Conservation (phyloP, 2,113 vertebrate species). For the Murina feae region DNA sequence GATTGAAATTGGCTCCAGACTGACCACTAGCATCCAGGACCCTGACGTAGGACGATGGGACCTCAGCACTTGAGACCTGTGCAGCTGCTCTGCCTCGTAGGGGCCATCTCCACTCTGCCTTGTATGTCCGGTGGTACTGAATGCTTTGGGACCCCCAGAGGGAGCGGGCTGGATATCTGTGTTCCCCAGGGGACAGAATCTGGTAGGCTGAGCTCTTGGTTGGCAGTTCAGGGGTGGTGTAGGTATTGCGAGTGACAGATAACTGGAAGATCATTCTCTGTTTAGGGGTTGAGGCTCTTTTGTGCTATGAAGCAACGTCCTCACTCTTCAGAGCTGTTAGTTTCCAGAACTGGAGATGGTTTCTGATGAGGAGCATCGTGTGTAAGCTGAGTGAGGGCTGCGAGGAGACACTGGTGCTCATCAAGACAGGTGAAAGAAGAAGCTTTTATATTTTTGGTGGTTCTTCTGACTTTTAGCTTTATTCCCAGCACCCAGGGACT, state of each 20-base stretch:
- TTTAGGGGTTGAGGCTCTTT: slow-evolving; percentile 51
- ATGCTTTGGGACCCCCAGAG: neutral
- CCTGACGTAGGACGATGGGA: slow-evolving; percentile 34
- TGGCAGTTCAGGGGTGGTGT: neutral
- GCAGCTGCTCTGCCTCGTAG: slow-evolving; percentile 61
- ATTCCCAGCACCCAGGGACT: neutral
- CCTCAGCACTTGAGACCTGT: neutral
- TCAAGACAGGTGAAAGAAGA: slow-evolving; percentile 53
- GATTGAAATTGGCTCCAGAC: slow-evolving; percentile 25
- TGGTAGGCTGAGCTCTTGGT: neutral
- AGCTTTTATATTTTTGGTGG: neutral
- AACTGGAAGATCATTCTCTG: neutral
- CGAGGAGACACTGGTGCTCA: slow-evolving; percentile 58
- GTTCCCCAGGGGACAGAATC: neutral
- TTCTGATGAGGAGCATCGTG: slow-evolving; percentile 56
- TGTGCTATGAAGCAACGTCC: slow-evolving; percentile 67
- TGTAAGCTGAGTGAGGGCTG: slow-evolving; percentile 63
- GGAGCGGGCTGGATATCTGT: neutral
- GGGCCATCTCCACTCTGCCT: slow-evolving; percentile 45
- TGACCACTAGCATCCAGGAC: neutral
- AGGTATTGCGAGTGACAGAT: neutral
- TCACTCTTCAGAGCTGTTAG: slow-evolving; percentile 61
- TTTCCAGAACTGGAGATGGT: slow-evolving; percentile 52
- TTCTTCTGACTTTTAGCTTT: neutral
- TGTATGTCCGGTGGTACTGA: slow-evolving; percentile 44